These are phyloP conservation scores for Diachrysia chrysitis DNA, from an alignment of 2,888 invertebrate species.

Conservation along the genomic window DNA sequence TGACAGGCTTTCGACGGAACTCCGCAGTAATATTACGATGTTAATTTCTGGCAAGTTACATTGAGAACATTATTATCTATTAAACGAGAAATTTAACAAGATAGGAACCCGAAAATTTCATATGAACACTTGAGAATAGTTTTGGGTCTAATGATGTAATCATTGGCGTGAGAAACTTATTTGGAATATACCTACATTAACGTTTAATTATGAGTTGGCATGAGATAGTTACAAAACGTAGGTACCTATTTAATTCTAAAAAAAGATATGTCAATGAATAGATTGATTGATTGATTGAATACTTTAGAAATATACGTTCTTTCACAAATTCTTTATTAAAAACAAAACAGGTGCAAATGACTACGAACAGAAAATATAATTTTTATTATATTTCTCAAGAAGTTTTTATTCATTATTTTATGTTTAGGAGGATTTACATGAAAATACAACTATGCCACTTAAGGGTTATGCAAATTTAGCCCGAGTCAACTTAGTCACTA, in stretches of 20 bases:
- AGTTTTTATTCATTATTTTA: constrained; percentile 13
- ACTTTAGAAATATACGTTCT: too few relatives aligned
- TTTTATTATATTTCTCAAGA: neutral
- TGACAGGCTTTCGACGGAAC: constrained; percentile 27
- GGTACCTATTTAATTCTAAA: too few relatives aligned
- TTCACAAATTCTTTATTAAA: too few relatives aligned
- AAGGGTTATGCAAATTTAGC: constrained; percentile 35
- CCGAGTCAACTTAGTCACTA: constrained; percentile 32
- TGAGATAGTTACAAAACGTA: neutral
- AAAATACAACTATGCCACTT: constrained; percentile 32
- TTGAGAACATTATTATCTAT: constrained; percentile 23
- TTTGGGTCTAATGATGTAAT: constrained; percentile 2
- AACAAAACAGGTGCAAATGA: neutral
- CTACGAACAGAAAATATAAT: neutral
- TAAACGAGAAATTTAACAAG: neutral
- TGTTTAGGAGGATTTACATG: constrained; percentile 34
- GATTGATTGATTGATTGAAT: too few relatives aligned
- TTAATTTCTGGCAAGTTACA: constrained; percentile 42
- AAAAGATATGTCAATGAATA: too few relatives aligned
- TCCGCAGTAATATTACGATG: constrained; percentile 32
- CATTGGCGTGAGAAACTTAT: neutral
- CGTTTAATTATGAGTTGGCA: neutral
- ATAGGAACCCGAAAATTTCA: neutral
- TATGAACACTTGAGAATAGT: constrained; percentile 1
- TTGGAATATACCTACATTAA: neutral